These are phyloP conservation scores for Hypomesus transpacificus DNA, from an alignment of 2,113 vertebrate genomes.

Conservation along the genomic window DNA sequence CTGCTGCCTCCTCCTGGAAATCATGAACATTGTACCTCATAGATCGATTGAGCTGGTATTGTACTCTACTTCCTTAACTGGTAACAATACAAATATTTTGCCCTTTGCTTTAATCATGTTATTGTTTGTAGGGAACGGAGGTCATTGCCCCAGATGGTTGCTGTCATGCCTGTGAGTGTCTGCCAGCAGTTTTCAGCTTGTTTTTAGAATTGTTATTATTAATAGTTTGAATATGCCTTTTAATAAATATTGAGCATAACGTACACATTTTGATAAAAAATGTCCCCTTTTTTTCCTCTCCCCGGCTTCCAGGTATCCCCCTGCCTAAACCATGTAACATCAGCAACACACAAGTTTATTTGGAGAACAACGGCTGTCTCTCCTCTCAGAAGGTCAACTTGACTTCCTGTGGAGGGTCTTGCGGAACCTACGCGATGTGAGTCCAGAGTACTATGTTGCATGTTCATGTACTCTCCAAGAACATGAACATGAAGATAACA, in stretches of 20 bases:
- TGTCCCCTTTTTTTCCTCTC: not conserved
- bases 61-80: not conserved
- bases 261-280: not conserved
- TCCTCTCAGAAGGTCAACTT: constrained; percentile 61
- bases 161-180: constrained; percentile 58
- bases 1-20: too few relatives aligned
- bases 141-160: constrained; percentile 50
- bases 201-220: not conserved
- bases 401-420: constrained; percentile 75
- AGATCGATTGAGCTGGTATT: not conserved
- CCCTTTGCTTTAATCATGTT: not conserved
- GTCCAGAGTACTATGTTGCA: constrained; percentile 35
- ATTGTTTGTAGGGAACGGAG: constrained; percentile 53
- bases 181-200: not conserved
- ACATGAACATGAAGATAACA: not conserved
- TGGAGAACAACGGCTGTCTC: constrained; percentile 66
- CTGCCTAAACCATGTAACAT: constrained; percentile 54
- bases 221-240: not conserved
- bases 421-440: constrained; percentile 75
- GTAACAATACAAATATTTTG: not conserved
- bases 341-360: constrained; percentile 40
- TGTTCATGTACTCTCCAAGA: too few relatives aligned
- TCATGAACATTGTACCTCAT: too few relatives aligned
- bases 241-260: not conserved
- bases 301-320: constrained; percentile 31